Base-by-base conservation (phyloP, 1,140 invertebrate genomes). In the Formica exsecta region DNA sequence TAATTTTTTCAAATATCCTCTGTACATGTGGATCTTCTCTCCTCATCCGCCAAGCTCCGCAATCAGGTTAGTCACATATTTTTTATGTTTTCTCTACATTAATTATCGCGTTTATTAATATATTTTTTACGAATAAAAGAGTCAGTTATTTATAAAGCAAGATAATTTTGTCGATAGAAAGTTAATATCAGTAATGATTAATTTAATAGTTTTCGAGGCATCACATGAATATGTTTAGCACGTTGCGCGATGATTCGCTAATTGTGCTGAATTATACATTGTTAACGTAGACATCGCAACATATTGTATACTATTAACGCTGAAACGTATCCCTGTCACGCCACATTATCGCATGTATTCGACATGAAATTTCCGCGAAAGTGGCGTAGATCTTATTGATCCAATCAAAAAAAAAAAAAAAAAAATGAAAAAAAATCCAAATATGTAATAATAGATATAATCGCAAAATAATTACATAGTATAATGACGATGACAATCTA, bases 231-330 rank as follows among this genome's bases (percentile, higher is more conserved):
- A 73, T 73, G 25, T 59, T 79, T 36, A 66, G 66, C 76, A 79
- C 62, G 62, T 81, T 13, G 79, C 25, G 66, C 36, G 66, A 57
- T 16, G 38, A 19, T 41, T 25, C 25, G 65, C 51, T 73, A 73
- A 81, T 68, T 81, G 44, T n/a, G 29, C 41, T 80, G 65, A 57
- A 81, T 81, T 79, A 73, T 59, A 81, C 25, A 38, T 54, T 13
- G 41, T 36, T 81, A 71, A 81, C 51, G 13, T 48, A 41, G 9
- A 59, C 16, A 36, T 13, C 32, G 22, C 36, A 41, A 81, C 71
- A 73, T 73, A 81, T 59, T 73, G 54, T 19, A 44, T 48, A 80
- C 32, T 80, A 36, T 81, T 54, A 81, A 71, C 62, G 38, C 48
- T 71, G 51, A 41, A 71, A 61, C 66, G 19, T 41, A 81, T 81